Evolutionary conservation across 2,797 vertebrate genomes (phyloP).

Genomic region (Thalassophryne amazonica): DNA sequence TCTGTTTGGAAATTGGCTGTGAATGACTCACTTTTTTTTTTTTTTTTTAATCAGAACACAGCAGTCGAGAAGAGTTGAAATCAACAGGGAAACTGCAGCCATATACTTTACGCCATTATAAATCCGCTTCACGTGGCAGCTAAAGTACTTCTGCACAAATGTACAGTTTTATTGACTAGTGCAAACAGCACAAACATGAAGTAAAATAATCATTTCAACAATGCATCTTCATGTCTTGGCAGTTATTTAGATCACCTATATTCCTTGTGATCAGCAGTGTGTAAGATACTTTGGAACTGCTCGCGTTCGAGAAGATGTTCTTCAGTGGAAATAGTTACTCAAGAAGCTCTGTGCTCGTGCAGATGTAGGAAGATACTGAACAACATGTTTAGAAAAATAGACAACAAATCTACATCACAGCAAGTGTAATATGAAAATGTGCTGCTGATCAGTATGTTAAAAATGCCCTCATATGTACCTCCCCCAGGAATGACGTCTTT

Average conservation of each 20-base stretch:
- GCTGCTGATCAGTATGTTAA: no score
- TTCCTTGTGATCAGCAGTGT: neutral
- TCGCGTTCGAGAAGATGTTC: no score
- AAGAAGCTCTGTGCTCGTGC: no score
- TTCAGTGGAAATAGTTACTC: no score
- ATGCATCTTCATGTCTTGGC: neutral
- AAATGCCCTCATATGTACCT: no score
- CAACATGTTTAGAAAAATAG: no score
- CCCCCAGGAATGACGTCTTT: no score
- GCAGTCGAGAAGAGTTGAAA: neutral
- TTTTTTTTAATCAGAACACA: constrained; percentile 19
- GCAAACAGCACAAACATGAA: neutral
- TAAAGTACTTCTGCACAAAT: neutral
- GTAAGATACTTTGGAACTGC: no score
- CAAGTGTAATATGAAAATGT: no score
- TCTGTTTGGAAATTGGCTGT: neutral
- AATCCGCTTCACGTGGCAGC: neutral
- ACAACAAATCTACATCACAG: no score
- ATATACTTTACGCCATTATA: neutral
- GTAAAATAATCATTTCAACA: neutral
- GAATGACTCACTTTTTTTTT: constrained; percentile 11
- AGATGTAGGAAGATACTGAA: no score
- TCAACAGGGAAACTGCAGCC: neutral
- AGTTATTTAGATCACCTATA: neutral
- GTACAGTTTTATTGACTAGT: neutral